These are phyloP conservation scores for Chlorodrepanis virens DNA, from an alignment of 2,113 vertebrate genomes.

Conservation along the genomic window DNA sequence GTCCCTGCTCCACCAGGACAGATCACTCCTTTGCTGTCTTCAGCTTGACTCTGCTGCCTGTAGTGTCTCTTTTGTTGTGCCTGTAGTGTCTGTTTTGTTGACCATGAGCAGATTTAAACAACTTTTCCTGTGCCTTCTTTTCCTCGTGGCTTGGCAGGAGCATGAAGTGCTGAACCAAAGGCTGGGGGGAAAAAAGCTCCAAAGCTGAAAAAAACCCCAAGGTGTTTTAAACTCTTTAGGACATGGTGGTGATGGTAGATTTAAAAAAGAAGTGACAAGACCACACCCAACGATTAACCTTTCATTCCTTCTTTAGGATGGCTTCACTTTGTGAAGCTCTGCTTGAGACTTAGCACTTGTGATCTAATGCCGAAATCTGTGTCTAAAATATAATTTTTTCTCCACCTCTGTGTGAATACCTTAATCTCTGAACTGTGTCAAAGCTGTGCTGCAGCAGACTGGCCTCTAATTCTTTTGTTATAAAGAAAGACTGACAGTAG, in stretches of 20 bases:
- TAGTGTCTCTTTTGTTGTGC: not conserved
- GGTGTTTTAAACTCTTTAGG: not conserved
- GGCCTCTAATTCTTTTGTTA: not conserved
- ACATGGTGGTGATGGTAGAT: not conserved
- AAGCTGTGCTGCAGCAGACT: not conserved
- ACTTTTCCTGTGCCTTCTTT: not conserved
- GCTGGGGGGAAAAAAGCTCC: not conserved
- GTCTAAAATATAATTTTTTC: not conserved
- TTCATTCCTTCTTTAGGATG: not conserved
- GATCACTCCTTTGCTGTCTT: not conserved
- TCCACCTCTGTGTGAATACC: not conserved
- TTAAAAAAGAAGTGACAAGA: not conserved
- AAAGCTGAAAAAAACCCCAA: fast-evolving
- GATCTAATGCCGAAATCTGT: not conserved
- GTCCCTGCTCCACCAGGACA: not conserved
- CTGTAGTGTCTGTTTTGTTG: not conserved
- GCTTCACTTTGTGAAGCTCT: not conserved
- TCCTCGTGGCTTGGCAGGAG: not conserved
- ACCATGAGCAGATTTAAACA: not conserved
- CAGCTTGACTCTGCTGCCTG: not conserved
- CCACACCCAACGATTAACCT: not conserved
- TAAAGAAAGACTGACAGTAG: not conserved
- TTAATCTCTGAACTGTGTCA: not conserved
- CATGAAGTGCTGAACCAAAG: not conserved
- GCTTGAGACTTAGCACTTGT: not conserved